Evolutionary conservation across 2,888 invertebrate genomes (phyloP), one percentile per base, ranked within the genome.

Genomic region (Timema podura): DNA sequence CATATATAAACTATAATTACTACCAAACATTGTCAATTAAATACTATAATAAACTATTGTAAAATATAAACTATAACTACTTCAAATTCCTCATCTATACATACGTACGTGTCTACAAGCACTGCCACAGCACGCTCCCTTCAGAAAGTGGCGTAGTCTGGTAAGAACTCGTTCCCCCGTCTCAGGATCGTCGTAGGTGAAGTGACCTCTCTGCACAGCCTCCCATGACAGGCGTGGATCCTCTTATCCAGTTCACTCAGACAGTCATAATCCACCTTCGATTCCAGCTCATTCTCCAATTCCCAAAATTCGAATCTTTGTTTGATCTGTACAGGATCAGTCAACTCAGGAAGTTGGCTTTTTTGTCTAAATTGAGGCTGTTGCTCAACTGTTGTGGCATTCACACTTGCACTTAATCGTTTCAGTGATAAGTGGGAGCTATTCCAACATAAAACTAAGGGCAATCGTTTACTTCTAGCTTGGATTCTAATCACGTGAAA

Each of bases 171-270:
- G 72, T 44, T 75, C 73, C 13, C 75, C 75, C 44, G 74, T 74
- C 48, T 67, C 65, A 8, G 79, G 79, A 69, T 79, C 78, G 71
- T 76, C 75, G 68, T 78, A 79, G 6, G 77, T 76, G 70, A 79
- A 79, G 70, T 78, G 77, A 48, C 76, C 76, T 16, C 64, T 70
- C 44, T 65, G 44, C n/a, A 78, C 74, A 57, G 78, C 78, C 48
- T 71, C 70, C 74, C 72, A 67, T 78, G 78, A 2, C 72, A 69
- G 10, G 73, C 64, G 65, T 76, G 75, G 45, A 78, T 77, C 13
- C 66, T 47, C 54, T 71, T 73, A 67, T 77, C 76, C 48, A 70
- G 69, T 13, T 72, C 70, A 30, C 70, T 73, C 45, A 77, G 64
- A 3, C 48, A 65, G 45, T 70, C 68, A 13, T 72, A 72, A 15